Conservation (phyloP, 23 tunicate species). For the Trididemnum nubilum region DNA sequence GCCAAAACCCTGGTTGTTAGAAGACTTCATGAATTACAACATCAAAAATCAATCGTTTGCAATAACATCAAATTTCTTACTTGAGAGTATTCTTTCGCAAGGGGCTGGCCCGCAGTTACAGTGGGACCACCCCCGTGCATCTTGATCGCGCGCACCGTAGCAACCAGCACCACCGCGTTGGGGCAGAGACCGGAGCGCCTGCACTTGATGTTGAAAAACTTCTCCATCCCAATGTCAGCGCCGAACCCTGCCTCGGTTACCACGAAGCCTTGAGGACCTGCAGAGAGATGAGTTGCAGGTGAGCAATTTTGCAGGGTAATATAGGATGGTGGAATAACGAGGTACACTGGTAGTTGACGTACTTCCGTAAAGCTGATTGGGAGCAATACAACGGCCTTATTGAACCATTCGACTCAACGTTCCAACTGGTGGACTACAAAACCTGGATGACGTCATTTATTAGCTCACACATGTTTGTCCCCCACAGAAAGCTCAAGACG, state of each 20-base stretch:
- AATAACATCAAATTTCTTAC: conserved; percentile 13
- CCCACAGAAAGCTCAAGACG: no score
- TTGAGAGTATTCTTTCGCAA: conserved; percentile 95
- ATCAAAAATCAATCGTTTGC: no score
- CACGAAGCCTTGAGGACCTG: conserved; percentile 89
- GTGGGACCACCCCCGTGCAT: conserved; percentile 99
- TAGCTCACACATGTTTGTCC: no score
- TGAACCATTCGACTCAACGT: no score
- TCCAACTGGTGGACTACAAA: no score
- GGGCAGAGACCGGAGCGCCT: conserved; percentile 86
- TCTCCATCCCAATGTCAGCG: conserved; percentile 99
- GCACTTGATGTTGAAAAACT: conserved; percentile 98
- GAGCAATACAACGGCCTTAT: no score
- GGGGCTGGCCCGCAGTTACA: conserved; percentile 91
- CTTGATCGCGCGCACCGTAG: conserved; percentile 94
- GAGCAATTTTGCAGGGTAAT: not conserved
- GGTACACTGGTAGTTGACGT: not conserved
- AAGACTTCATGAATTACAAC: no score
- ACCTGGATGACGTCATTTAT: no score
- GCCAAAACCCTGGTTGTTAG: no score
- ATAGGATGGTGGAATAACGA: no score
- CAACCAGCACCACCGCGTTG: conserved; percentile 91
- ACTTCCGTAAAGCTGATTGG: not conserved
- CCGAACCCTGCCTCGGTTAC: conserved; percentile 99
- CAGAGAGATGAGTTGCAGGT: no score